Base-by-base conservation (phyloP, 2,888 invertebrate species). In the Cenopis cana region DNA sequence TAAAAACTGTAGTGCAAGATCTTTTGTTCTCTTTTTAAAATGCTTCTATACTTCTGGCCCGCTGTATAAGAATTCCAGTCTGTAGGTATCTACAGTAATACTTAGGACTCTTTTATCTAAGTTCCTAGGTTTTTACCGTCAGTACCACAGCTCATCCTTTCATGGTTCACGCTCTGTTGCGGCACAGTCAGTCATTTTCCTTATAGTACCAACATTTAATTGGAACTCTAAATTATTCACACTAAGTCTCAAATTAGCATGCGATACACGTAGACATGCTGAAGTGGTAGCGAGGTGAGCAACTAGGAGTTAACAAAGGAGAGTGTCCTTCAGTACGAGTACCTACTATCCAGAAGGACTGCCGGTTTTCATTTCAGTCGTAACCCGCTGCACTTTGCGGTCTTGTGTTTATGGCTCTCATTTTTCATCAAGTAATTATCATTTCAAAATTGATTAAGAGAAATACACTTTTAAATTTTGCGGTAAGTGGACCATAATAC, bases 111-210 rank as follows among this genome's bases (percentile, higher is more conserved):
- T 67, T 57, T 64, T 59, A 74, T 70, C 61, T 50, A 72, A 57
- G 70, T 65, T 64, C 69, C 52, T 73, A 76, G 81, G 78, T 79
- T 77, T 79, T 77, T 78, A 74, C 75, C 73, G 77, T 75, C 77
- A 50, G 29, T 62, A 38, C 60, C 24, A 41, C 72, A 55, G 77
- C 76, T 79, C 81, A 79, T 79, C 82, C 85, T 85, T 90, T 86
- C 87, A 91, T 88, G 91, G 88, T 92, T 93, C 83, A 93, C 81
- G 93, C 91, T 89, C 87, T 79, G 89, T 80, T 90, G 90, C 83
- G 78, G 79, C 79, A 76, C 84, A 85, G 83, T 85, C 86, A 86
- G 84, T 82, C 84, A 84, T 82, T 82, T 80, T 81, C 86, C 85
- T 84, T 87, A 82, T 83, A 82, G 83, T 82, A 81, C 75, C 74